Percentiles rank a stretch among this genome's conserved stretches.
These are phyloP conservation scores for Lepidochitona cinerea DNA, from an alignment of 2,888 invertebrate species.

Conservation along the genomic window DNA sequence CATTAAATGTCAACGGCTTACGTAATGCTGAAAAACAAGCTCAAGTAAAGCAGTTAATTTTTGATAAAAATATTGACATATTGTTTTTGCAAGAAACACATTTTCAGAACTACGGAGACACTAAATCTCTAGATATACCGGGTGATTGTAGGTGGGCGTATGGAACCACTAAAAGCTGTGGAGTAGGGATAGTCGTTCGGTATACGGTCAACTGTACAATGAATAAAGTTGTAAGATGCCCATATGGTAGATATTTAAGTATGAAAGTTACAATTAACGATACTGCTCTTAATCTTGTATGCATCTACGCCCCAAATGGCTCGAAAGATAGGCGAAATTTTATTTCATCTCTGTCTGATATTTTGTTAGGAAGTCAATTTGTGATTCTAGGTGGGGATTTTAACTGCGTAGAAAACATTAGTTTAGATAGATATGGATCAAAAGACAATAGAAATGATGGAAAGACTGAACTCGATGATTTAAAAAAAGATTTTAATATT, in stretches of 20 bases:
- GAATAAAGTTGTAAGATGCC: neutral
- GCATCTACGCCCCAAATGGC: neutral
- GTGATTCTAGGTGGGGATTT: conserved; percentile 23
- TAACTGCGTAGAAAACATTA: conserved; percentile 21
- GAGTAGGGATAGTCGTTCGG: neutral
- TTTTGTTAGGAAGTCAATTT: neutral
- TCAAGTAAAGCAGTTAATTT: neutral
- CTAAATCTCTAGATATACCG: neutral
- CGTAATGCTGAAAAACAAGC: neutral
- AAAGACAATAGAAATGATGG: conserved; percentile 12
- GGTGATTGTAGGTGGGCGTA: neutral
- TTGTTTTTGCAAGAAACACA: neutral
- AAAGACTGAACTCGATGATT: conserved; percentile 4
- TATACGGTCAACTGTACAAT: too few species aligned
- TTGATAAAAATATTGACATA: neutral
- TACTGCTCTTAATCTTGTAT: neutral
- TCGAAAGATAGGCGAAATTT: neutral
- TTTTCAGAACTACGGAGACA: neutral
- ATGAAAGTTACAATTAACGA: neutral
- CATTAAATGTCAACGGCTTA: neutral
- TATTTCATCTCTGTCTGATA: neutral
- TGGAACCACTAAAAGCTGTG: neutral
- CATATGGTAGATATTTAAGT: neutral
- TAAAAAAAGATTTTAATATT: conserved; percentile 18
- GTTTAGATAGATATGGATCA: conserved; percentile 20